Base-by-base conservation (phyloP, 2,888 invertebrate genomes). In the Epirrhoe tristata region DNA sequence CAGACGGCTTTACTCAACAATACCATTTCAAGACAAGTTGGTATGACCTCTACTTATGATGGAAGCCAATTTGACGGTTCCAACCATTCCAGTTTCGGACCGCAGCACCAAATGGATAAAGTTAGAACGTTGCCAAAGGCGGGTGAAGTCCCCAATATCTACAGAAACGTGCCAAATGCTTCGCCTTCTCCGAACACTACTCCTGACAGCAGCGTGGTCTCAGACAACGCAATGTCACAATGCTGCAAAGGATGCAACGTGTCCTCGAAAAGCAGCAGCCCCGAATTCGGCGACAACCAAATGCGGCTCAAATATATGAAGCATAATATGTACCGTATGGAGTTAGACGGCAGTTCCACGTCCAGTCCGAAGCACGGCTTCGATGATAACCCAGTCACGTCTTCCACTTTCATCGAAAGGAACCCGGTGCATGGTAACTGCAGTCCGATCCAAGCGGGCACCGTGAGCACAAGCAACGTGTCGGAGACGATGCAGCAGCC, bases 1-100 rank as follows among this genome's bases (percentile, higher is more conserved):
- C 98, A 98, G 86, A 98, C 98, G 0, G 97, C 97, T 36, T 87
- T 98, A 74, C 88, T 98, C 58, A 97, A 98, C 81, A 97, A 96
- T 81, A 97, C 96, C 8, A 97, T 97, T 88, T 96, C 96, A 66
- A 93, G 96, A 77, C 96, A 96, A 88, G 92, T 92, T n/a, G 91
- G 90, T 55, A 85, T 87, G 31, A 88, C 84, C 71, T 76, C 89
- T 1, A 79, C 84, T 0, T 92, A 86, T 66, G 92, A 92, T 36
- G 73, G 72, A 24, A 86, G 80, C 71, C 87, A 86, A 59, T 91
- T 82, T 71, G 91, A 91, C 43, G 81, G 76, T 66, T 70, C 84
- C 0, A 85, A 76, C 66, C 75, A 70, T 48, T 51, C 71, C 4
- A 78, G 75, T 66, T 88, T 81, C 63, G 74, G 74, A 59, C 67